Evolutionary conservation across 30 jellyfish, hydroid and myxozoan genomes (phyloP), one percentile per base, ranked within the genome.

Genomic region (Pelagia noctiluca): DNA sequence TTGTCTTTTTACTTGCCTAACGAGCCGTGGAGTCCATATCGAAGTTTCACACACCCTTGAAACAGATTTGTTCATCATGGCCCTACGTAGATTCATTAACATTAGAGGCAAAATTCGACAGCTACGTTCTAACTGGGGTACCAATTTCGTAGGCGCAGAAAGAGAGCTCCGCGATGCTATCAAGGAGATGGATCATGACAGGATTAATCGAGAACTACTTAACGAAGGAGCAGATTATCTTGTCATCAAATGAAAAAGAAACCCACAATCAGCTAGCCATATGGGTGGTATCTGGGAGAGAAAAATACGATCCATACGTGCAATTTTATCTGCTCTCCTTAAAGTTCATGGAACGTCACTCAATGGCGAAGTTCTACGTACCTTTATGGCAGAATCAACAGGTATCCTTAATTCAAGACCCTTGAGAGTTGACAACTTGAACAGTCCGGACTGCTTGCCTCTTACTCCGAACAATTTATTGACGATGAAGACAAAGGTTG

Each of bases 251-350:
- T 75, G 87, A 77, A 54, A 75, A 50, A 50, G 75, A 50, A 75
- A 75, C 38, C 91, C 91, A 35, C 85, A 86, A 13, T 47, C 71
- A 1, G 69, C 90, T 4, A 63, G 85, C 63, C 85, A 79, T 48
- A 33, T 61, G 71, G 87, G 90, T 38, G 90, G 90, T 2, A 86
- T 79, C 12, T 79, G 87, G 90, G 90, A 62, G 36, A 57, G 90
- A 38, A 48, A 10, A 28, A 49, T 74, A 5, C 12, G 78, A 47
- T 30, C 78, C 11, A 49, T 74, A 10, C 77, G 77, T 2, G 11
- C 77, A 63, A 34, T 63, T 11, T 52, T 63, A 2, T 10, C 68
- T 52, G n/a, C n/a, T n/a, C n/a, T n/a, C n/a, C n/a, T n/a, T n/a
- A n/a, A n/a, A n/a, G n/a, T n/a, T n/a, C n/a, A n/a, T n/a, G n/a